Percentiles rank a stretch among this genome's conserved stretches.
Evolutionary conservation across 2,797 vertebrate genomes (phyloP).

Genomic region (Onychomys arenicola): DNA sequence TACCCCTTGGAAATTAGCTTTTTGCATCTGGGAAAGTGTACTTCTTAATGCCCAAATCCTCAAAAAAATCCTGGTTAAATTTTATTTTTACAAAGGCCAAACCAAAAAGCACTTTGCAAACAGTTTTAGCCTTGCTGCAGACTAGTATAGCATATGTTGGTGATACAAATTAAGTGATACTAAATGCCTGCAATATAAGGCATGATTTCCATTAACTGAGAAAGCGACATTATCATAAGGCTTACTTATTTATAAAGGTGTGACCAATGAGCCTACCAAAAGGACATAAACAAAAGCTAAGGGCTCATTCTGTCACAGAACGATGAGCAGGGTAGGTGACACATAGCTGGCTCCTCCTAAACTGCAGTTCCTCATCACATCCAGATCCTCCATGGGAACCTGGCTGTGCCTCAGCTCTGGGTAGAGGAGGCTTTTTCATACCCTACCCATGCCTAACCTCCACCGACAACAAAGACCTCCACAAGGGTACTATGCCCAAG

Average conservation of each 20-base stretch:
- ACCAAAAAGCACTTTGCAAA: conserved; percentile 61
- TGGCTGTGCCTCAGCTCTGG: not conserved
- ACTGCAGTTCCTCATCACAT: not conserved
- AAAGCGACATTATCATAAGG: conserved; percentile 37
- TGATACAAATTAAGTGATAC: conserved; percentile 57
- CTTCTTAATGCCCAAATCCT: conserved; percentile 84
- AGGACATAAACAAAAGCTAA: not conserved
- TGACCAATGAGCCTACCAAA: not conserved
- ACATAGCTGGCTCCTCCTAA: not conserved
- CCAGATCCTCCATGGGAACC: accelerated
- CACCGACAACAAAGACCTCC: not conserved
- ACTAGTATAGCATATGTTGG: not conserved
- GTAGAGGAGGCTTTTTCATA: not conserved
- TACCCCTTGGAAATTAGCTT: conserved; percentile 84
- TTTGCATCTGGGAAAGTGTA: conserved; percentile 82
- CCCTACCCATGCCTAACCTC: not conserved
- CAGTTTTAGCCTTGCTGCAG: conserved; percentile 72
- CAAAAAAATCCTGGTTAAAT: conserved; percentile 67
- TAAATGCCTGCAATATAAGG: not conserved
- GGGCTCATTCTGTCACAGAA: not conserved
- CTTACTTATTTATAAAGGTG: conserved; percentile 58
- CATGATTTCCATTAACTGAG: not conserved
- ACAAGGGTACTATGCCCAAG: not conserved
- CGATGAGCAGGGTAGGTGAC: not conserved
- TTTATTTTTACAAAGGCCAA: conserved; percentile 72